These are phyloP conservation scores for Frankliniella intonsa DNA, from an alignment of 2,888 invertebrate genomes.

Conservation along the genomic window DNA sequence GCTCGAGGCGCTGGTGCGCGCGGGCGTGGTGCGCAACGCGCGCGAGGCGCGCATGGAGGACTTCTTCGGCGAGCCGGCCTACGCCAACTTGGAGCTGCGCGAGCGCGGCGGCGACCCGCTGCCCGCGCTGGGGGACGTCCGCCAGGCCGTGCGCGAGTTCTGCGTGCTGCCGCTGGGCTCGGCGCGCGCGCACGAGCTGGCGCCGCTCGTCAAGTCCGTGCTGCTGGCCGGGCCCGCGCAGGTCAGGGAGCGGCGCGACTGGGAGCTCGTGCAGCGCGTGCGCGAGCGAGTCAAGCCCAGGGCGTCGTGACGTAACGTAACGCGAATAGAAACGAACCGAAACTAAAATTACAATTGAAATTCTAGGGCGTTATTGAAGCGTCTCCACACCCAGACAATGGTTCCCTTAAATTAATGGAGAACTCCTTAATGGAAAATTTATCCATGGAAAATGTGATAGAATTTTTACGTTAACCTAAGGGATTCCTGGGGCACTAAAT, in stretches of 20 bases:
- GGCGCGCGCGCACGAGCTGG: slow-evolving; percentile 40
- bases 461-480: no score
- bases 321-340: no score
- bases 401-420: no score
- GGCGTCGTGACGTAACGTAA: no score
- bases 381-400: no score
- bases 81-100: slow-evolving; percentile 54
- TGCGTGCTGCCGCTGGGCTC: slow-evolving; percentile 57
- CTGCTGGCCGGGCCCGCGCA: slow-evolving; percentile 63
- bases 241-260: slow-evolving; percentile 38
- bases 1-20: slow-evolving; percentile 65
- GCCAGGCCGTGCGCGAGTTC: slow-evolving; percentile 53
- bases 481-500: no score
- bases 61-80: slow-evolving; percentile 65
- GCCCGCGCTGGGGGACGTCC: slow-evolving; percentile 57
- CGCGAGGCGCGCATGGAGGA: slow-evolving; percentile 57
- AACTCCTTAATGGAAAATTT: no score
- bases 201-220: slow-evolving; percentile 53
- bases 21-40: slow-evolving; percentile 63
- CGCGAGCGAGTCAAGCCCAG: no score
- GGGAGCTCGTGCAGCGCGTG: no score
- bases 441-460: no score
- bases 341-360: no score
- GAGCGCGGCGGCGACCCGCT: slow-evolving; percentile 48
- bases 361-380: no score